Conservation (phyloP, 35 echinoderm and acorn worm species). For the Stichopus chloronotus region DNA sequence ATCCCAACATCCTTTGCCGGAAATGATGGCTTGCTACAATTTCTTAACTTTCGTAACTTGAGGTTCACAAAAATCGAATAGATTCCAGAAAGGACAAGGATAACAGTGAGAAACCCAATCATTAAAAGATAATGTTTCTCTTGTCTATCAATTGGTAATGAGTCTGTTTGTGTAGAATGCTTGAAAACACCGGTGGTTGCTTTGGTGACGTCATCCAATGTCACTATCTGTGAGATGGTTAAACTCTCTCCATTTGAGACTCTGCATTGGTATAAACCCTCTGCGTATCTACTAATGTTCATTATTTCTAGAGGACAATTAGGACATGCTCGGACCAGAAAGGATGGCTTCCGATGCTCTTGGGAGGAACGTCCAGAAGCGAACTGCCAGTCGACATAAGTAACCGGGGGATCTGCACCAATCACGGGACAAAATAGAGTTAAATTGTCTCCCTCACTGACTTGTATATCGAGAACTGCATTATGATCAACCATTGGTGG, state of each 20-base stretch:
- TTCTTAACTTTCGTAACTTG: not conserved
- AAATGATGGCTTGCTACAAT: not conserved
- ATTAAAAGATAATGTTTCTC: not conserved
- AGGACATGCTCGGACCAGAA: not conserved
- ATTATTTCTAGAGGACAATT: not conserved
- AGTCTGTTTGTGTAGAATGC: not conserved
- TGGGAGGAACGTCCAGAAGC: not conserved
- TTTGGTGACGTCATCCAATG: not conserved
- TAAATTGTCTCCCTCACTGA: not conserved
- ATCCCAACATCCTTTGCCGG: not conserved
- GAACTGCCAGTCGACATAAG: not conserved
- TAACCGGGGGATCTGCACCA: not conserved
- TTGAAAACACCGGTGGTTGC: not conserved
- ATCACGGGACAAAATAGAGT: not conserved
- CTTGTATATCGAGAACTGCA: not conserved
- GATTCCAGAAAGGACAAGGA: not conserved
- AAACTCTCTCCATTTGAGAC: not conserved
- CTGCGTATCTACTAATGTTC: not conserved
- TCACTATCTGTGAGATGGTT: not conserved
- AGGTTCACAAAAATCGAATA: not conserved
- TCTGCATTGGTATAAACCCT: not conserved
- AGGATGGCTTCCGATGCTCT: not conserved
- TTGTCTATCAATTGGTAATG: not conserved
- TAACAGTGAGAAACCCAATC: not conserved
- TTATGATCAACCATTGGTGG: not conserved